phyloP scores from a whole-genome alignment of 2,888 invertebrate genomes.

The Caprella mutica region DNA sequence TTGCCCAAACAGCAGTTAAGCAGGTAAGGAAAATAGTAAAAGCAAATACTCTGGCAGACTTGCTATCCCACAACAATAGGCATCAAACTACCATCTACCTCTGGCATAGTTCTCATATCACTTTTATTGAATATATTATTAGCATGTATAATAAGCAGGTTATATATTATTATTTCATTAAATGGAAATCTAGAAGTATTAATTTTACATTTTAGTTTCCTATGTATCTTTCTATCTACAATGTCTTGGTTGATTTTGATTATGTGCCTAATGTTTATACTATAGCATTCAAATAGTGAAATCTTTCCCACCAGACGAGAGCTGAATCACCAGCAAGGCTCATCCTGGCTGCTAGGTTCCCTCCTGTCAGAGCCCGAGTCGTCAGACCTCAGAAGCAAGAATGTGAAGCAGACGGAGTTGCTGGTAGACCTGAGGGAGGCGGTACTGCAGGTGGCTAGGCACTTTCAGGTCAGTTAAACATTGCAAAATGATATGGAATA shows the following conservation, averaged over 20 bases:
- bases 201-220: too few species aligned
- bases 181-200: too few species aligned
- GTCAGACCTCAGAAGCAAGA: constrained; percentile 83
- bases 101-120: too few species aligned
- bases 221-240: too few species aligned
- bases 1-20: constrained; percentile 84
- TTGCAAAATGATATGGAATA: too few species aligned
- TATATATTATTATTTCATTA: too few species aligned
- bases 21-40: constrained; percentile 43
- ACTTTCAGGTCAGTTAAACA: constrained; percentile 78
- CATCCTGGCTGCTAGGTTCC: constrained; percentile 75
- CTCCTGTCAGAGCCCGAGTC: constrained; percentile 56
- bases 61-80: too few species aligned
- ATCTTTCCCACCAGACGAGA: constrained; percentile 52
- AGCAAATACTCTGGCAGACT: too few species aligned
- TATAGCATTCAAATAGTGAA: constrained; percentile 42
- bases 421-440: constrained; percentile 95
- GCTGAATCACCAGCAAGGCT: constrained; percentile 78
- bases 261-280: neutral
- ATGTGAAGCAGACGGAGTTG: constrained; percentile 95
- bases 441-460: constrained; percentile 81
- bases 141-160: too few species aligned
- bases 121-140: too few species aligned
- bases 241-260: too few species aligned
- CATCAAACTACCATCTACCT: too few species aligned